Base-by-base conservation (phyloP, 2,797 vertebrate species). In the Limnodromus scolopaceus region DNA sequence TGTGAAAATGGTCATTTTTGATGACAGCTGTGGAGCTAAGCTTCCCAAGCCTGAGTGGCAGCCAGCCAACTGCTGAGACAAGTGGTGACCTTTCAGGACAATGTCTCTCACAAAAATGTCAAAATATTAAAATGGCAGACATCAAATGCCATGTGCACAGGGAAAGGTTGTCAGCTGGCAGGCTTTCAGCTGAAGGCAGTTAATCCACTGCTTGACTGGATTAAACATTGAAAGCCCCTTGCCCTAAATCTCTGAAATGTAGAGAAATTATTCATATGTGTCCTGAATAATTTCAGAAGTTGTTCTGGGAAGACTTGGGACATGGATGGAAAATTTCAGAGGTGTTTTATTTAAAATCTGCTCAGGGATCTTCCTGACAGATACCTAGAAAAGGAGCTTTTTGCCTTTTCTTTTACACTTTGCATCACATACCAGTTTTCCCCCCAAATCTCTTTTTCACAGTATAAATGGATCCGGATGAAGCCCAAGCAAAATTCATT, bases 31-130 rank as follows among this genome's bases (percentile, higher is more conserved):
- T 27, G 63, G 24, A 72, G 45, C 82, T 92, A 66, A 89, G 64
- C 78, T 95, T 87, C 61, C 69, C 61, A 61, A 69, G 89, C 81
- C 70, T 94, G 84, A 87, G 24, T 87, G 92, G 89, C 91, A 95
- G 65, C 60, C 51, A 89, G 84, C 89, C 91, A 94, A 51, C 84
- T 96, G 91, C 87, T 94, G 80, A 93, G 89, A 76, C 89, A 94
- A 97, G 78, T 83, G 89, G 87, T 96, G 95, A 96, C 94, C 94
- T 97, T 96, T 95, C 75, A 86, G 92, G 91, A 95, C 82, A 93
- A 82, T 48, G 70, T 86, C 54, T 68, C 79, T 92, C 60, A 61
- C 70, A 94, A 87, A 96, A 93, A 93, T 85, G 84, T 96, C 87
- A 93, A 88, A 96, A 93, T 78, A 92, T 86, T 89, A 93, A 96